These are phyloP conservation scores for Temnothorax unifasciatus DNA, from an alignment of 2,888 invertebrate genomes.

Conservation along the genomic window DNA sequence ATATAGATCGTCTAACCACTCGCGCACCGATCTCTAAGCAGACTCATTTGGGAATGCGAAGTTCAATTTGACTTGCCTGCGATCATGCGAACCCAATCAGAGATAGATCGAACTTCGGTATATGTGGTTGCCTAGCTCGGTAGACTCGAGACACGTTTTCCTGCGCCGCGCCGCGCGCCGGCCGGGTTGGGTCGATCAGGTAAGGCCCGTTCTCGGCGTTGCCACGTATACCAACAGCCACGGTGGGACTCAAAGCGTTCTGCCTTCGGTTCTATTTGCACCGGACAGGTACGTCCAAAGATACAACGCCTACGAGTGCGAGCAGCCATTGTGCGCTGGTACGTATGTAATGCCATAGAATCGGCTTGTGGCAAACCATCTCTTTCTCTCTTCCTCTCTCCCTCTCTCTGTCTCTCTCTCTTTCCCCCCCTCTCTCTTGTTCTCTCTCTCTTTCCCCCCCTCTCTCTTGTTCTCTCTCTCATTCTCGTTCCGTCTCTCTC, in stretches of 20 bases:
- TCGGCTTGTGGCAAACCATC: conserved; percentile 55
- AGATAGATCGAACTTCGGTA: conserved; percentile 32
- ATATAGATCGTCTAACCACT: background rate
- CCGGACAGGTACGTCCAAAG: conserved; percentile 49
- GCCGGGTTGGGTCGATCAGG: conserved; percentile 23
- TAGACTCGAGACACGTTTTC: conserved; percentile 59
- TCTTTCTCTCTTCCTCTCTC: background rate
- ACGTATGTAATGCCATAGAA: conserved; percentile 58
- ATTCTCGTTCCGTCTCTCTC: background rate
- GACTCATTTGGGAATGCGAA: conserved; percentile 51
- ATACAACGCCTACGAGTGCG: conserved; percentile 66
- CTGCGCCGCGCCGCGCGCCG: conserved; percentile 24
- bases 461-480: background rate
- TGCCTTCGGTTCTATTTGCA: conserved; percentile 49
- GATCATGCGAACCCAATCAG: conserved; percentile 64
- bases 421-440: background rate
- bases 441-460: background rate
- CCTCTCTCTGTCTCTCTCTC: background rate
- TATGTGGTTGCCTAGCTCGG: conserved; percentile 38
- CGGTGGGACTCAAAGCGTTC: conserved; percentile 35
- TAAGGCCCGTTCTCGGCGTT: conserved; percentile 61
- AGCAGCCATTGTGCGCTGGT: conserved; percentile 53
- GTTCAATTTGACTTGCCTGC: conserved; percentile 70
- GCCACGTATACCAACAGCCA: conserved; percentile 50
- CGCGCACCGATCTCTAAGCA: conserved; percentile 12